Conservation (phyloP, 2,888 invertebrate species). For the Platerodrilus igneus region DNA sequence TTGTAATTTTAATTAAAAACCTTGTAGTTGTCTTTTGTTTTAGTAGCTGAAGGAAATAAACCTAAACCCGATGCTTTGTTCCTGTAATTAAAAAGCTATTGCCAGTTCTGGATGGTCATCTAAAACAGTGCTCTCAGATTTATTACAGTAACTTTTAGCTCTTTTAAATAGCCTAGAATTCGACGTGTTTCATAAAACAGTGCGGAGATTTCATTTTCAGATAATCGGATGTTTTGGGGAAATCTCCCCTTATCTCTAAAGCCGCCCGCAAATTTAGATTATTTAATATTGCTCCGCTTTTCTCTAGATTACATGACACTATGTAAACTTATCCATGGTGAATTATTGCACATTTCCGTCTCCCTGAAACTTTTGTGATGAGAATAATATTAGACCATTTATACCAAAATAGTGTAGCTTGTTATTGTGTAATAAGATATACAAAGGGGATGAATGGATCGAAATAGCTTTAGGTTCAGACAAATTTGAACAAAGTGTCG, state of each 20-base stretch:
- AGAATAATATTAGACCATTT: no score
- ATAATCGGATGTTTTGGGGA: constrained; percentile 31
- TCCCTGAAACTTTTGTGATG: no score
- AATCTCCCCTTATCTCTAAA: constrained; percentile 34
- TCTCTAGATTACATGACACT: constrained; percentile 20
- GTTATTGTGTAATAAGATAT: no score
- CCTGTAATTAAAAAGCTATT: constrained; percentile 47
- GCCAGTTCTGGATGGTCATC: constrained; percentile 41
- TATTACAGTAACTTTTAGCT: constrained; percentile 32
- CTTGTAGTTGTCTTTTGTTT: constrained; percentile 48
- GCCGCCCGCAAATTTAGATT: constrained; percentile 37
- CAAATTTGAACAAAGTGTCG: no score
- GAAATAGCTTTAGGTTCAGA: no score
- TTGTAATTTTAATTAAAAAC: constrained; percentile 49
- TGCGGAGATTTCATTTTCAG: constrained; percentile 35
- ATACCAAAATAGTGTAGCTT: no score
- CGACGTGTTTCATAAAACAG: constrained; percentile 41
- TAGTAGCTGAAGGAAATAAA: constrained; percentile 45
- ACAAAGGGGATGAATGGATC: no score
- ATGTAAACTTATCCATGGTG: constrained; percentile 23
- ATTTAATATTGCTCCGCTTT: constrained; percentile 37
- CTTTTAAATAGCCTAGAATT: constrained; percentile 39
- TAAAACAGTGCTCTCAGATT: constrained; percentile 37
- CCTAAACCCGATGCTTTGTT: constrained; percentile 44
- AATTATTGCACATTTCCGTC: no score